Conservation (phyloP, 2,113 vertebrate species). For the Nymphicus hollandicus region DNA sequence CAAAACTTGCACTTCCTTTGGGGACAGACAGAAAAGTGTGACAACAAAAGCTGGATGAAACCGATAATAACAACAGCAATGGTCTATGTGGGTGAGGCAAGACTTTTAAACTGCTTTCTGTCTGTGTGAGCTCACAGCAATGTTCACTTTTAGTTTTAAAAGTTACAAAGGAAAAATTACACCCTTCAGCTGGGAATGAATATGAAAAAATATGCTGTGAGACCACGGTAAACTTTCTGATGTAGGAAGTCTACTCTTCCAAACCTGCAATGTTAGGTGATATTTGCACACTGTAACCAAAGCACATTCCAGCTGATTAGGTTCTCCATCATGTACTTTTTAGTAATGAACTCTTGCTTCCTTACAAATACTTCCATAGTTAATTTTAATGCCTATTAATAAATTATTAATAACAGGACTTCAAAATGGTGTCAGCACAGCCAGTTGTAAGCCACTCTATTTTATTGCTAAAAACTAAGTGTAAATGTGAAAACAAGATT, state of each 20-base stretch:
- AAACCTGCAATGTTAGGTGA: neutral
- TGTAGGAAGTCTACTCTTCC: neutral
- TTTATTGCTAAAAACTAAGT: neutral
- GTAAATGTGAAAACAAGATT: neutral
- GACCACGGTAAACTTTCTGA: neutral
- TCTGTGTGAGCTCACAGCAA: neutral
- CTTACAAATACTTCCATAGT: neutral
- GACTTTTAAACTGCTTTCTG: neutral
- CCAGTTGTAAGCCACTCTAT: neutral
- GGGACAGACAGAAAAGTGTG: constrained; percentile 15
- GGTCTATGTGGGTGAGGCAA: neutral
- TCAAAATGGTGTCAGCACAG: neutral
- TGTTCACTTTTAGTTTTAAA: neutral
- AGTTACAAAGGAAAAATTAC: neutral
- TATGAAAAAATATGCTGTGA: neutral
- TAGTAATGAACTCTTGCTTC: neutral
- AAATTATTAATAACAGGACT: neutral
- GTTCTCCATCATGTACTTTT: neutral
- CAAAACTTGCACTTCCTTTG: neutral
- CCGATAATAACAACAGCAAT: neutral
- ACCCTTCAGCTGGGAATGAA: neutral
- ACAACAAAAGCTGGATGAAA: constrained; percentile 9
- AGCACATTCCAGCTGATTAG: neutral
- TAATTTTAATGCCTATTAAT: neutral
- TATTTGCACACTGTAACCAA: neutral